phyloP scores from a whole-genome alignment of 2,797 vertebrate genomes.

The Lindbergichthys nudifrons region DNA sequence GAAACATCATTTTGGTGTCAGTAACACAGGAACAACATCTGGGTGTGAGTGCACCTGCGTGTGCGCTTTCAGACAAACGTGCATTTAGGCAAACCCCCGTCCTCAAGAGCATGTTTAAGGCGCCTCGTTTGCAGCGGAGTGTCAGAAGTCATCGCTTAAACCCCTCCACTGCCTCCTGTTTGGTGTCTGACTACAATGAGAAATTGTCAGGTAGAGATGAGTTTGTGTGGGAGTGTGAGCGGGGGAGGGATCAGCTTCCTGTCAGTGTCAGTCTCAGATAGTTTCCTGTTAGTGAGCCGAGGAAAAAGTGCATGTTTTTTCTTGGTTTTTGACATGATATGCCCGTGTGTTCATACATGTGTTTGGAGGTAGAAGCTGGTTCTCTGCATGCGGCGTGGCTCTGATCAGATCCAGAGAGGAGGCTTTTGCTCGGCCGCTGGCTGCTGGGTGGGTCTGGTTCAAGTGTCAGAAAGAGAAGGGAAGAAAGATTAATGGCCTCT shows the following conservation, averaged over 20 bases:
- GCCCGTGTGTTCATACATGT: constrained; percentile 43
- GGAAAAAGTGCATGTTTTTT: constrained; percentile 41
- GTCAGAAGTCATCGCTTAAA: constrained; percentile 69
- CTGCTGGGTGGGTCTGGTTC: constrained; percentile 73
- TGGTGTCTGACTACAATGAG: constrained; percentile 82
- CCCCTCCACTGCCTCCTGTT: constrained; percentile 68
- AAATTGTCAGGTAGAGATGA: constrained; percentile 74
- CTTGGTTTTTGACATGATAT: constrained; percentile 35
- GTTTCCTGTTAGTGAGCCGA: constrained; percentile 72
- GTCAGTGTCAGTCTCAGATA: constrained; percentile 76
- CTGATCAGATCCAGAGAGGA: constrained; percentile 77
- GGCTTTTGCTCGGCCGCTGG: constrained; percentile 56
- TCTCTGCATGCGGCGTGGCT: constrained; percentile 62
- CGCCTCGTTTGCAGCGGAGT: constrained; percentile 56
- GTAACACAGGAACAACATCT: constrained; percentile 72
- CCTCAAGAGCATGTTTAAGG: constrained; percentile 75
- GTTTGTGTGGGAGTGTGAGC: constrained; percentile 49
- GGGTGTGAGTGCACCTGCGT: constrained; percentile 60
- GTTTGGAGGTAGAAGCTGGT: constrained; percentile 58
- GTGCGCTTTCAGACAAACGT: constrained; percentile 62
- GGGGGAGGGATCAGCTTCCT: constrained; percentile 71
- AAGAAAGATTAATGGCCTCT: constrained; percentile 84
- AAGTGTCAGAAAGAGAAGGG: constrained; percentile 81
- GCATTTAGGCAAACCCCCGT: constrained; percentile 69
- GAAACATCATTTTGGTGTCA: constrained; percentile 76